Base-by-base conservation (phyloP, 2,888 invertebrate species). In the Platycheirus albimanus region DNA sequence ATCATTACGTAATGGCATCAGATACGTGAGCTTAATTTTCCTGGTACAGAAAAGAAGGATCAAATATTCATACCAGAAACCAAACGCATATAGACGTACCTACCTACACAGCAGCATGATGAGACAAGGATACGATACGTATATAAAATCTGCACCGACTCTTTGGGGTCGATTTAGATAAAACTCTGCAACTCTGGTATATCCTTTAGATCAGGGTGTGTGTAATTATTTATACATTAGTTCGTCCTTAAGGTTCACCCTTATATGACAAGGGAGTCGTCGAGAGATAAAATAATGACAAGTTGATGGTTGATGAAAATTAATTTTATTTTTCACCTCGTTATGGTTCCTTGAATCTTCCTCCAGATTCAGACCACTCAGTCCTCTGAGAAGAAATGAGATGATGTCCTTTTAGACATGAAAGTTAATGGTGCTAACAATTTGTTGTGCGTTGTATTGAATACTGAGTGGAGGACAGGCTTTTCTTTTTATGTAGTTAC, bases 221-320 rank as follows among this genome's bases (percentile, higher is more conserved):
- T 70, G 52, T 72, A 52, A 52, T 72, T 78, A 78, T 72, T 72
- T 66, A 61, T 58, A 66, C 66, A 78, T 78, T 72, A 72, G 72
- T 67, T 41, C 61, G 36, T 43, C 64, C 28, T 43, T 43, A 58
- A n/a, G 15, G 15, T 24, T 43, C 61, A 24, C 6, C 28, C 58
- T 17, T 24, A 30, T 51, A 15, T 41, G 58, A 58, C 41, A 24
- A 17, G 41, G 20, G 38, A 41, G 15, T 15, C 13, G 3, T 20
- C 3, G 15, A 43, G 45, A 45, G 52, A 70, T 69, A 61, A 52
- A 49, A 76, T 61, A 45, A 61, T 61, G 52, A 52, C 69, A 69
- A 45, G 61, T 43, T 54, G 61, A 52, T 54, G 69, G 51, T 43
- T 77, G 56, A 70, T 64, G 77, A 63, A 77, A 66, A 77, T 77